Evolutionary conservation across 2,888 invertebrate genomes (phyloP).

Genomic region (Fragum whitleyi): DNA sequence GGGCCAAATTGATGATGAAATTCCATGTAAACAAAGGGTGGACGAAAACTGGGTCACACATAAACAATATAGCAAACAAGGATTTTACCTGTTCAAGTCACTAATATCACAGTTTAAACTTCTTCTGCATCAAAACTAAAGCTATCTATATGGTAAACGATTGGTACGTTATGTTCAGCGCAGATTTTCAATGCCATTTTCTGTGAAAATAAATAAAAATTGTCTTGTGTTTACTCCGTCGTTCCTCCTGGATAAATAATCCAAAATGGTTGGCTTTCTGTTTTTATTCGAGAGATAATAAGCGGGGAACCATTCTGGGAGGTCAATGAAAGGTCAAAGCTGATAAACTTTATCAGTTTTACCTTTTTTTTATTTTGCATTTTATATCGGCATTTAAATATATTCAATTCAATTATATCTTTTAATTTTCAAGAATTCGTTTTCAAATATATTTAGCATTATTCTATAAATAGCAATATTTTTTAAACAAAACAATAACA

Average conservation of each 20-base stretch:
- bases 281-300: neutral
- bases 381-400: no score
- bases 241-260: neutral
- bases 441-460: no score
- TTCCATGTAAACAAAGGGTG: neutral
- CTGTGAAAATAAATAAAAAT: neutral
- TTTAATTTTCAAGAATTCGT: no score
- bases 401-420: no score
- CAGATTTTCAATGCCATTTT: constrained; percentile 51
- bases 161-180: constrained; percentile 45
- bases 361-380: no score
- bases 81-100: constrained; percentile 12
- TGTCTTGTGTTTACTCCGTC: neutral
- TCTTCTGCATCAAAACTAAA: neutral
- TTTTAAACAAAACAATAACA: constrained; percentile 30
- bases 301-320: neutral
- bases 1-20: neutral
- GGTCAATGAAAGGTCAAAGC: no score
- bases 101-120: constrained; percentile 5
- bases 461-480: constrained; percentile 21
- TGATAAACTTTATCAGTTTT: no score
- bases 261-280: neutral
- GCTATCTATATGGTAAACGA: constrained; percentile 37
- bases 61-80: neutral
- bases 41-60: neutral